These are phyloP conservation scores for Mythimna impura DNA, from an alignment of 2,888 invertebrate genomes.

Conservation along the genomic window DNA sequence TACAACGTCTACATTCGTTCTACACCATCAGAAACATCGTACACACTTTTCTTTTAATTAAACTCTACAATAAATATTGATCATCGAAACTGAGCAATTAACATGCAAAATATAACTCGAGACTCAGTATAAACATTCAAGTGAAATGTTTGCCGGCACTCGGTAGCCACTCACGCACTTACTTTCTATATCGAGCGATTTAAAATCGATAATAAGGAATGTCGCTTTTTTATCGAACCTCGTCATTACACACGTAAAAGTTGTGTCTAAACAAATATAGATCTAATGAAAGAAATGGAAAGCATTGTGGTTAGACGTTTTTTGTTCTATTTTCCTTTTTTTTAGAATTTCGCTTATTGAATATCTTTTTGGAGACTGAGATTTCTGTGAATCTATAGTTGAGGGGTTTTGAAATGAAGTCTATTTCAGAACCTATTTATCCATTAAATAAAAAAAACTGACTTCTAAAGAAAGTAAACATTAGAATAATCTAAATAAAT, in stretches of 20 bases:
- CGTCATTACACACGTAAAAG: conserved; percentile 36
- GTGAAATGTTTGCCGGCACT: conserved; percentile 63
- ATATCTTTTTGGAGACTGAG: not conserved
- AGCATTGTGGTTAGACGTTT: not conserved
- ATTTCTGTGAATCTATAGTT: not conserved
- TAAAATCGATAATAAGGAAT: conserved; percentile 66
- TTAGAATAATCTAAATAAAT: not conserved
- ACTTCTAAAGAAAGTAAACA: not conserved
- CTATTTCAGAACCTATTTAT: not conserved
- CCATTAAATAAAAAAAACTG: not conserved
- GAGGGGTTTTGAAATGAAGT: not conserved
- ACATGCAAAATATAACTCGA: conserved; percentile 62
- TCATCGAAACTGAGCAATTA: conserved; percentile 43
- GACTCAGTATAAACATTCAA: conserved; percentile 60
- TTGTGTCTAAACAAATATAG: conserved; percentile 27
- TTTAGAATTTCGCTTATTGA: not conserved
- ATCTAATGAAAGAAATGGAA: conserved; percentile 34
- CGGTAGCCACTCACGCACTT: conserved; percentile 69
- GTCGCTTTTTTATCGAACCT: conserved; percentile 52
- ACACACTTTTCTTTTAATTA: conserved; percentile 14
- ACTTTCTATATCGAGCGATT: conserved; percentile 78
- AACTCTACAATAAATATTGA: conserved; percentile 56
- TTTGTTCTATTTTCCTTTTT: not conserved
- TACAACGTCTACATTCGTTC: not conserved
- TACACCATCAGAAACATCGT: not conserved